Base-by-base conservation (phyloP, 2,888 invertebrate genomes). In the Apotomis betuletana region DNA sequence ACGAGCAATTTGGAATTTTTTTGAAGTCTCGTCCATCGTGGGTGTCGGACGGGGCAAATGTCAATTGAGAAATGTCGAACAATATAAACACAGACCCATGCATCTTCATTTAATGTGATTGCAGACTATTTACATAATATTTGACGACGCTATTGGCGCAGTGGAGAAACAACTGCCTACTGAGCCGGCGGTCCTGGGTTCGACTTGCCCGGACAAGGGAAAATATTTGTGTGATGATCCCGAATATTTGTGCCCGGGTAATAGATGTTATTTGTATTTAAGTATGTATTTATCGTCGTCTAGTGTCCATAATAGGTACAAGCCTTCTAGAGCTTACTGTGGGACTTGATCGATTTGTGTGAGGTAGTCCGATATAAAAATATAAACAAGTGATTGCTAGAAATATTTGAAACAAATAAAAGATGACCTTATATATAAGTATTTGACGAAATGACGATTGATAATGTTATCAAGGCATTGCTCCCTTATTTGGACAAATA, bases 81-180 rank as follows among this genome's bases (percentile, higher is more conserved):
- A 54, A 68, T 64, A 61, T 67, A 62, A 58, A 69, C 38, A 65
- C 68, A 58, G 60, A 69, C 68, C 65, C 55, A 49, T 75, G 61
- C 71, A 74, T 75, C 67, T 72, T 68, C 61, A 72, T 73, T 73
- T 62, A n/a, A 73, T 52, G 67, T 55, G 68, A 75, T 73, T 72
- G 71, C 62, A 57, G 61, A 27, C 27, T 27, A 27, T 27, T 27
- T 27, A 27, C 27, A 27, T 27, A 27, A 27, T 27, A 2, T 27
- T 27, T 2, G 27, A 27, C 27, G 27, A 27, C 27, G 27, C 15
- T 0, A 1, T 27, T 2, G 2, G 27, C 2, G 2, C 15, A 15
- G 15, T 15, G 15, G 15, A 0, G 1, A 15, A 15, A 2, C 27
- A 27, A 2, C 1, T 27, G 27, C 27, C 27, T 27, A 1, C 27